phyloP scores from a whole-genome alignment of 2,888 invertebrate species.

The Rhingia campestris region DNA sequence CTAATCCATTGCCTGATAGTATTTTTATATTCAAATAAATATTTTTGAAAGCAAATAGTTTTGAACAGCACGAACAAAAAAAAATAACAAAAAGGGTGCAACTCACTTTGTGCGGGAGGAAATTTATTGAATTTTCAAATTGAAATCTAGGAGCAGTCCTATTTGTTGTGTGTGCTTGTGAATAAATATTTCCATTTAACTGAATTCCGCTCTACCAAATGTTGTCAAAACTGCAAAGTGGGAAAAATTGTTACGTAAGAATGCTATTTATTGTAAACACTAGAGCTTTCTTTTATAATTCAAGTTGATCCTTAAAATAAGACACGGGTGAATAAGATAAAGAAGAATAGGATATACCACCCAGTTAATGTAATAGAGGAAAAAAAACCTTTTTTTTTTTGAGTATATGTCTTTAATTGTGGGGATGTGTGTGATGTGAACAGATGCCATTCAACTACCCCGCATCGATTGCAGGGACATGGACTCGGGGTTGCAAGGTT shows the following conservation, averaged over 20 bases:
- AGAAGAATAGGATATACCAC: constrained; percentile 19
- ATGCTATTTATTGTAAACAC: constrained; percentile 39
- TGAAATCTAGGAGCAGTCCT: background rate
- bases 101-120: constrained; percentile 34
- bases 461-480: constrained; percentile 47
- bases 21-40: constrained; percentile 9
- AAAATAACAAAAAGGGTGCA: constrained; percentile 34
- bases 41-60: constrained; percentile 28
- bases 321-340: constrained; percentile 6
- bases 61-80: constrained; percentile 15
- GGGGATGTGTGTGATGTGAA: constrained; percentile 28
- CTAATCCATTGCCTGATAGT: constrained; percentile 25
- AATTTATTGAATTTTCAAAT: constrained; percentile 68
- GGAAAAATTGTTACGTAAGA: constrained; percentile 67
- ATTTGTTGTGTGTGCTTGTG: constrained; percentile 26
- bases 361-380: constrained; percentile 35
- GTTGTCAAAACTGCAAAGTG: constrained; percentile 40
- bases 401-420: constrained; percentile 35
- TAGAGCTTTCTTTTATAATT: constrained; percentile 33
- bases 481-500: constrained; percentile 46
- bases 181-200: background rate
- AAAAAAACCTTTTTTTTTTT: constrained; percentile 18
- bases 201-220: constrained; percentile 26
- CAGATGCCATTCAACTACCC: constrained; percentile 38
- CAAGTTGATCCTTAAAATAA: background rate